These are phyloP conservation scores for Dilophus febrilis DNA, from an alignment of 2,888 invertebrate genomes.

Conservation along the genomic window DNA sequence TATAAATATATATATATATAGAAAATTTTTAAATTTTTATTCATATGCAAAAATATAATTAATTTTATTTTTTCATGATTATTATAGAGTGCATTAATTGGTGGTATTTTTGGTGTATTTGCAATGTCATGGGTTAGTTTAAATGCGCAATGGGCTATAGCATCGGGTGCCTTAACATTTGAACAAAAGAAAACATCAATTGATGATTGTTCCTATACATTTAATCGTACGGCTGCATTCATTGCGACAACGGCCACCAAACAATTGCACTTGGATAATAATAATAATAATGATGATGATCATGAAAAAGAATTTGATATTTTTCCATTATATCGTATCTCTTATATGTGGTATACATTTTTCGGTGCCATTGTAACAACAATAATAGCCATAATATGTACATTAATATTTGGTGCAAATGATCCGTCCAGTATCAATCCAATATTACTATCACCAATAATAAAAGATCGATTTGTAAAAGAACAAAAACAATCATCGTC, in stretches of 20 bases:
- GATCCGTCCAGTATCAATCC: conserved; percentile 39
- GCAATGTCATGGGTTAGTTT: conserved; percentile 43
- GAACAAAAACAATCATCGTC: no score
- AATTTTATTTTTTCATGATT: conserved; percentile 2
- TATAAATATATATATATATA: conserved; percentile 18
- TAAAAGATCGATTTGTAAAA: conserved; percentile 36
- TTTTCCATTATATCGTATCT: conserved; percentile 44
- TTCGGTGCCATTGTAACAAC: conserved; percentile 39
- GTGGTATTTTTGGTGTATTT: conserved; percentile 37
- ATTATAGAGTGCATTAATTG: conserved; percentile 38
- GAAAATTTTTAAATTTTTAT: neutral
- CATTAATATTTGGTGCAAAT: conserved; percentile 28
- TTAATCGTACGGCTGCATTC: conserved; percentile 18
- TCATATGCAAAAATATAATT: neutral
- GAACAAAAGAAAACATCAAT: conserved; percentile 46
- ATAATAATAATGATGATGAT: no score
- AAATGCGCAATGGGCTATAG: conserved; percentile 44
- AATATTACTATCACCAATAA: conserved; percentile 45
- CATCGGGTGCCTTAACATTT: conserved; percentile 42
- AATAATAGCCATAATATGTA: conserved; percentile 25
- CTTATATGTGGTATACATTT: conserved; percentile 65
- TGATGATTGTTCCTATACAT: conserved; percentile 45
- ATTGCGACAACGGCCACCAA: neutral
- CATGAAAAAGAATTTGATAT: conserved; percentile 16
- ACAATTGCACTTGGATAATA: no score